These are phyloP conservation scores for Gastrophryne carolinensis DNA, from an alignment of 2,797 vertebrate genomes.

Conservation along the genomic window DNA sequence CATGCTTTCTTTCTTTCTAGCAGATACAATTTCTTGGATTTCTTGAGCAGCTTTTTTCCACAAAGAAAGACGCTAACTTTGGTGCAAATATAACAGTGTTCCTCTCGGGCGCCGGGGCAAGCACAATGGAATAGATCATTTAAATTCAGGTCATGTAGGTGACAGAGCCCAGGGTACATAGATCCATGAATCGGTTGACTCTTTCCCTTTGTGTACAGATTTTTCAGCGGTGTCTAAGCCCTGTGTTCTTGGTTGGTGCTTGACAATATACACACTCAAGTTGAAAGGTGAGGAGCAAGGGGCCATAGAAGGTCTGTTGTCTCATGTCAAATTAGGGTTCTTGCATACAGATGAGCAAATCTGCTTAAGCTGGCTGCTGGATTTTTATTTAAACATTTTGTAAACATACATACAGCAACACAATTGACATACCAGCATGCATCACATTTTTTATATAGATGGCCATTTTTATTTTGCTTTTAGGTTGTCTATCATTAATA, in stretches of 20 bases:
- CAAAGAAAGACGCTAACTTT: background rate
- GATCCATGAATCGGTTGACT: constrained; percentile 44
- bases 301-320: background rate
- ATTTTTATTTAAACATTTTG: too few species aligned
- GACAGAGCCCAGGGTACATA: constrained; percentile 32
- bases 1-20: background rate
- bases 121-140: constrained; percentile 42
- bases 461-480: too few species aligned
- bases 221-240: constrained; percentile 21
- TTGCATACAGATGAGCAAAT: constrained; percentile 4
- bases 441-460: too few species aligned
- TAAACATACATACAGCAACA: too few species aligned
- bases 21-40: background rate
- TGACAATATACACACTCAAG: constrained; percentile 36
- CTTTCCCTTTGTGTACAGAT: constrained; percentile 30
- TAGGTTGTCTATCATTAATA: too few species aligned
- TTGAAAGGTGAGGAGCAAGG: constrained; percentile 12
- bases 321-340: constrained; percentile 15
- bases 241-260: constrained; percentile 10
- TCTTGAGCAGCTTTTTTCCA: background rate
- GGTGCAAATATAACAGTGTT: constrained; percentile 29
- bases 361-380: too few species aligned
- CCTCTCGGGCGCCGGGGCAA: constrained; percentile 1
- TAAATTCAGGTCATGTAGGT: constrained; percentile 44
- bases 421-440: too few species aligned